Conservation (phyloP, 2,888 invertebrate species). For the Euzophera pinguis region DNA sequence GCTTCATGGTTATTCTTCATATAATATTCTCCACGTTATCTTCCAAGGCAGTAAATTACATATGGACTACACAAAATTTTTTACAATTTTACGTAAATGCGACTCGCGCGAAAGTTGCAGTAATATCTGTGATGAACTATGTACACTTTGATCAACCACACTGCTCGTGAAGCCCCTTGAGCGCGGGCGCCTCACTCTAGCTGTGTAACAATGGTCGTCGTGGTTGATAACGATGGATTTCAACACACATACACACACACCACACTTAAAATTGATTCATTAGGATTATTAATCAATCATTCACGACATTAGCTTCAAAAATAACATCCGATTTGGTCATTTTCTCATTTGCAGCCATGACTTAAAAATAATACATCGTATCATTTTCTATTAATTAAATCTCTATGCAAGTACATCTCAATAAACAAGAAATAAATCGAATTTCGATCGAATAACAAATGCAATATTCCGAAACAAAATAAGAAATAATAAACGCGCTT, state of each 20-base stretch:
- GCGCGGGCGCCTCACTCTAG: not conserved
- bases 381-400: conserved; percentile 6
- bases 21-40: not conserved
- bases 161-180: not conserved
- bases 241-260: conserved; percentile 19
- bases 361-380: not conserved
- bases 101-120: conserved; percentile 26
- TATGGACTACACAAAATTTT: conserved; percentile 20
- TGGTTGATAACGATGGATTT: not conserved
- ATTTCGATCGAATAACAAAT: not conserved
- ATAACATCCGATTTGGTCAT: conserved; percentile 29
- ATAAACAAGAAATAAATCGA: conserved; percentile 2
- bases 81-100: conserved; percentile 30
- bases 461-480: not conserved
- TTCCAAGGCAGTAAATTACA: conserved; percentile 1
- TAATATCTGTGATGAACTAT: conserved; percentile 15
- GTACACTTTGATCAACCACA: conserved; percentile 18
- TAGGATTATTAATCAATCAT: conserved; percentile 36
- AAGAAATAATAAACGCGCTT: not conserved
- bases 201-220: not conserved
- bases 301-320: conserved; percentile 35
- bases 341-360: conserved; percentile 18
- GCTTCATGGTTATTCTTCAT: not conserved
- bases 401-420: conserved; percentile 2
- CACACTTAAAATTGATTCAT: conserved; percentile 34